Base-by-base conservation (phyloP, 2,113 vertebrate species). In the Phocoena sinus region DNA sequence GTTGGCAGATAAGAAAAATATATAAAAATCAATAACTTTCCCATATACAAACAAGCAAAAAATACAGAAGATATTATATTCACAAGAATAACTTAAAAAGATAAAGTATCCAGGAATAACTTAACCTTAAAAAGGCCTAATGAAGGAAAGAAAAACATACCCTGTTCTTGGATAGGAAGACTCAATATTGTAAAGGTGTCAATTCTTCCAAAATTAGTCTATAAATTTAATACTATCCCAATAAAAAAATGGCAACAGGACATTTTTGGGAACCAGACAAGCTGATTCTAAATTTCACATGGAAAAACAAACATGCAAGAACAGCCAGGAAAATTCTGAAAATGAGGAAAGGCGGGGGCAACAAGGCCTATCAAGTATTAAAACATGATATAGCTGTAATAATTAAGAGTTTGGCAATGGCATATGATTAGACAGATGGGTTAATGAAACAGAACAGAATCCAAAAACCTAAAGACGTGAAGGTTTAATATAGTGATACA, bases 141-240 rank as follows among this genome's bases (percentile, higher is more conserved):
- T 36, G 17, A 96, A 85, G 56, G 80, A 93, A 96, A 86, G 60
- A 68, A 92, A 91, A 95, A 62, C 60, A 89, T 47, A 74, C 25
- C 44, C 96, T 96, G 53, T 58, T 80, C 77, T 88, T 88, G 41
- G 17, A 91, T 33, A 91, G n/a, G 58, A 86, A 91, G n/a, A 67
- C 5, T 93, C 70, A 56, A 76, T 74, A 93, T 44, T 62, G 41
- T 73, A 71, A 91, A 95, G 47, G 36, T 88, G 67, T 62, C 3
- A 67, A 80, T 89, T 95, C 87, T 91, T 97, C 70, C 71, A 85
- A 95, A 95, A 93, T 89, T 89, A 89, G 77, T 82, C 71, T 95
- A 84, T 53, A 94, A 93, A 93, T 86, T 91, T 95, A 97, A 79
- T 58, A 89, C 41, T 65, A 95, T 33, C 60, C 50, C 67, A 84